These are phyloP conservation scores for Cydia pomonella DNA, from an alignment of 1,140 invertebrate species.

Conservation along the genomic window DNA sequence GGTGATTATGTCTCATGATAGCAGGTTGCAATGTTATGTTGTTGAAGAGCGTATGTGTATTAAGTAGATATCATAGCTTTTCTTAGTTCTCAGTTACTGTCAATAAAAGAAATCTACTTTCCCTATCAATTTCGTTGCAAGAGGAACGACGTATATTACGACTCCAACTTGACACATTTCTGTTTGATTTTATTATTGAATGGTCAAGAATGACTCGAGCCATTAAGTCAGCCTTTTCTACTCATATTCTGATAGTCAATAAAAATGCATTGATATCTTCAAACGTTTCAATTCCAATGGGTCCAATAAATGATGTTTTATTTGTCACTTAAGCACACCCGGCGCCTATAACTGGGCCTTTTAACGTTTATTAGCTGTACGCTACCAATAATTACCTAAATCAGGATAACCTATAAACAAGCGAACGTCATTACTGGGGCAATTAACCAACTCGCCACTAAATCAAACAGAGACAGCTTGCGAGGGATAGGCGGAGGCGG, in stretches of 20 bases:
- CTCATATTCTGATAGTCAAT: background rate
- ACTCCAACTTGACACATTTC: background rate
- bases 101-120: background rate
- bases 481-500: background rate
- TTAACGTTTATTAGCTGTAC: conserved; percentile 13
- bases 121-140: background rate
- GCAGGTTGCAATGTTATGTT: no score
- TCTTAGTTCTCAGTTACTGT: no score
- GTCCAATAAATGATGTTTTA: conserved; percentile 13
- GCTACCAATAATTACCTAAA: conserved; percentile 21
- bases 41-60: no score
- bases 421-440: conserved; percentile 16
- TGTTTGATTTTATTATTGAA: no score
- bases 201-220: no score
- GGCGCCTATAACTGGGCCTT: conserved; percentile 17
- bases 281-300: background rate
- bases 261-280: background rate
- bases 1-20: no score
- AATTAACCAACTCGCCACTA: conserved; percentile 14
- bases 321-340: conserved; percentile 12
- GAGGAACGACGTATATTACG: background rate
- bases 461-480: conserved; percentile 5
- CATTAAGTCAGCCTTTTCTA: no score
- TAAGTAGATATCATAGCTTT: no score
- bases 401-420: conserved; percentile 21